Percentiles rank a stretch among this genome's conserved stretches.
Evolutionary conservation across 2,888 invertebrate genomes (phyloP).

Genomic region (Meiosimyza platycephala): DNA sequence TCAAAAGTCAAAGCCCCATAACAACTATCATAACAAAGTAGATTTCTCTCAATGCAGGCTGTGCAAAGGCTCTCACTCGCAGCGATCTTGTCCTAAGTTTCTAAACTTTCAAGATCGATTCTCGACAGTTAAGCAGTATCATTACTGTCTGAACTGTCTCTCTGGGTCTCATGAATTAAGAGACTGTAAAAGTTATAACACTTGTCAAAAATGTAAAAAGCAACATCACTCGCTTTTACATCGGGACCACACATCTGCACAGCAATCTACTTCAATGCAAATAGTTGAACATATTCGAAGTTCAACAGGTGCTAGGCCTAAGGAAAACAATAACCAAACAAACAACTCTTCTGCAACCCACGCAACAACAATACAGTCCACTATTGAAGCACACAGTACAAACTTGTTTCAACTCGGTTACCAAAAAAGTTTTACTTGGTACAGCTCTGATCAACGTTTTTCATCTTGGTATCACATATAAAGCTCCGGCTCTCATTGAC

Average conservation of each 20-base stretch:
- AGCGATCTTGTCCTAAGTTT: slow-evolving; percentile 35
- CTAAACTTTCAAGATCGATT: no score
- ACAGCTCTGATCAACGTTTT: no score
- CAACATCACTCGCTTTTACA: slow-evolving; percentile 31
- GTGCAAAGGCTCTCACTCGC: slow-evolving; percentile 34
- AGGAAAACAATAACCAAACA: no score
- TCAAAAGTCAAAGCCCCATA: no score
- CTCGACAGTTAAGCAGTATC: slow-evolving; percentile 5
- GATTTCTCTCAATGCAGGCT: slow-evolving; percentile 22
- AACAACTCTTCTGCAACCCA: no score
- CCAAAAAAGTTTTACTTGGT: slow-evolving; percentile 23
- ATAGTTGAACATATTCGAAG: no score
- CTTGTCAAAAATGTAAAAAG: slow-evolving; percentile 20
- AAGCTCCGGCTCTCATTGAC: no score
- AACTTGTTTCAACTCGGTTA: slow-evolving; percentile 4
- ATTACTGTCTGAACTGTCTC: slow-evolving; percentile 20
- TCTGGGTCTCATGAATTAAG: no score
- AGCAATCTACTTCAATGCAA: no score
- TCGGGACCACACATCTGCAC: not conserved
- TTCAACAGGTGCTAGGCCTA: not conserved
- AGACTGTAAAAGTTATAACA: slow-evolving; percentile 19
- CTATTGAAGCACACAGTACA: not conserved
- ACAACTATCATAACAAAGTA: slow-evolving; percentile 20
- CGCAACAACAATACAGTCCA: no score
- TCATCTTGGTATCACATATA: no score